Evolutionary conservation across 2,113 vertebrate genomes (phyloP).

Genomic region (Ceyx cyanopectus): DNA sequence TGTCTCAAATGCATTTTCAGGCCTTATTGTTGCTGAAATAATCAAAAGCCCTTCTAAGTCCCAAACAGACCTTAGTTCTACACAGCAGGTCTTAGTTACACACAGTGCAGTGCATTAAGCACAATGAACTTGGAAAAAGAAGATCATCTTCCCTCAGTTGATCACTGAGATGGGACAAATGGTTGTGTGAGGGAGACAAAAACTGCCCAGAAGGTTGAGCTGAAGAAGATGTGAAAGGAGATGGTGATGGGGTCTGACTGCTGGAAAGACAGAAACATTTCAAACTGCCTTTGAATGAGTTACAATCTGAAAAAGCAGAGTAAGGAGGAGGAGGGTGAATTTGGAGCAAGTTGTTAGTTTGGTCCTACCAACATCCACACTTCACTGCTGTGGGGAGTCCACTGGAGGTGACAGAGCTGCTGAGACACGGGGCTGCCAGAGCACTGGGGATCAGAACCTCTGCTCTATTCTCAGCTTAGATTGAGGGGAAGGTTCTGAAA

Average conservation of each 20-base stretch:
- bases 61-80: not conserved
- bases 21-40: not conserved
- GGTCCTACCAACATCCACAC: not conserved
- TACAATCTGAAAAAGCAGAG: not conserved
- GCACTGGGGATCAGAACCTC: not conserved
- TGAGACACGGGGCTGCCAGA: fast-evolving
- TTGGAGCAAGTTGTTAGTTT: not conserved
- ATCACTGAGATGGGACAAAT: not conserved
- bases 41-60: not conserved
- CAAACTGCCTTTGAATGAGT: not conserved
- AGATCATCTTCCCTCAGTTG: not conserved
- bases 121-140: not conserved
- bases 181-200: not conserved
- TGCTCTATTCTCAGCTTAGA: not conserved
- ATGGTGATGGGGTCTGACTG: not conserved
- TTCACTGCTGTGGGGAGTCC: not conserved
- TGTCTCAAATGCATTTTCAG: not conserved
- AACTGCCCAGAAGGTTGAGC: not conserved
- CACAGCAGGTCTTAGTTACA: not conserved
- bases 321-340: not conserved
- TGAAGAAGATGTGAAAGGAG: not conserved
- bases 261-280: not conserved
- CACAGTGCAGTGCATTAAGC: not conserved
- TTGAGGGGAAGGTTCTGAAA: not conserved
- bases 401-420: not conserved